Base-by-base conservation (phyloP, 2,888 invertebrate species). In the Clusia tigrina region DNA sequence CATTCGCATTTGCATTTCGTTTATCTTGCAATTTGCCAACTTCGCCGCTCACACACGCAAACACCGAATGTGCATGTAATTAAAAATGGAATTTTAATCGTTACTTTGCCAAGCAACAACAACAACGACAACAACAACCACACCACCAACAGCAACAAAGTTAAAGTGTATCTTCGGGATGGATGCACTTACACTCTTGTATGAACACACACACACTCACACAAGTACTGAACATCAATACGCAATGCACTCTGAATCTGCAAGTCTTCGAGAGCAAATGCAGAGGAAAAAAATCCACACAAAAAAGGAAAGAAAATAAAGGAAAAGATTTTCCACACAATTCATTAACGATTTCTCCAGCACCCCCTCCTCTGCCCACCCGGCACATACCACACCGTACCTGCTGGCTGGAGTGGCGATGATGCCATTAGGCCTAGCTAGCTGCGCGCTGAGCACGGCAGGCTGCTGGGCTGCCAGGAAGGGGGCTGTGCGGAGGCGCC, bases 341-440 rank as follows among this genome's bases (percentile, higher is more conserved):
- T 69, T 69, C 69, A 69, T 69, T 69, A 69, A 68, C 67, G 67
- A 68, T 69, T 69, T 67, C 67, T 61, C 65, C 65, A 67, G 60
- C 42, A 6, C 37, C 57, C 66, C 66, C 64, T 65, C 66, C 17
- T 18, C 23, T 46, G 20, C 60, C 20, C 22, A 22, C 51, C 22
- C 25, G 32, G 18, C 59, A 48, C 55, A 9, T 52, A 17, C 22
- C 25, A 18, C 52, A 46, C 18, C 63, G 61, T 18, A 54, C 32
- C 63, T 37, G 26, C 12, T 37, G 26, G 22, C 37, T 26, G 26
- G 22, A 51, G 60, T 55, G 63, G 53, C 60, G 63, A 65, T 65
- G 63, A 63, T 65, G 65, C 64, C 61, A 66, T 65, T 68, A 63
- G 65, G 62, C 65, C 60, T 58, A 62, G 65, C 65, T 62, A 64